These are phyloP conservation scores for Diplodus sargus DNA, from an alignment of 2,797 vertebrate genomes.

Conservation along the genomic window DNA sequence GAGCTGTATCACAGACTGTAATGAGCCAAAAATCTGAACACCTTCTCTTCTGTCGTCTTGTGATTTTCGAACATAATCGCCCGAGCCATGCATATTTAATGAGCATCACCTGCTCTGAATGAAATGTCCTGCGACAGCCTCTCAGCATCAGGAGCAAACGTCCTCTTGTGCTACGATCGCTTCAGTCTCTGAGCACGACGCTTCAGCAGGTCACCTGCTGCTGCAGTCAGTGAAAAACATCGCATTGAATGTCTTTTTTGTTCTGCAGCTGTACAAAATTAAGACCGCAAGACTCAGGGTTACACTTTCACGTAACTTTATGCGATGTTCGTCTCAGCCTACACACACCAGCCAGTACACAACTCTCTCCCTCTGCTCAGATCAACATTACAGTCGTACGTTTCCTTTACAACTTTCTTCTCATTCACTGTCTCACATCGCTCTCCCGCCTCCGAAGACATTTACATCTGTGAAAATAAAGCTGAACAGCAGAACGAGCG, in stretches of 20 bases:
- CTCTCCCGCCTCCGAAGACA: neutral
- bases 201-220: neutral
- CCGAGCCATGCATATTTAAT: constrained; percentile 51
- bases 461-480: neutral
- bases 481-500: neutral
- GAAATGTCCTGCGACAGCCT: constrained; percentile 39
- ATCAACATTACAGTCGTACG: neutral
- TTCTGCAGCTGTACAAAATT: neutral
- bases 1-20: constrained; percentile 5
- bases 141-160: neutral
- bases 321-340: neutral
- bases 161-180: constrained; percentile 14
- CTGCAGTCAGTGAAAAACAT: neutral
- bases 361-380: neutral
- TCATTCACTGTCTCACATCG: constrained; percentile 10
- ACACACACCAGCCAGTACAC: neutral
- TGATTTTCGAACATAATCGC: constrained; percentile 40
- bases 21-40: constrained; percentile 17
- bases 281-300: neutral
- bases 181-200: neutral
- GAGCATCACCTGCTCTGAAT: constrained; percentile 51
- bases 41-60: constrained; percentile 15
- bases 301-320: neutral
- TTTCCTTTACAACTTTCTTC: neutral
- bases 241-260: neutral